phyloP scores from a whole-genome alignment of 2,888 invertebrate species.

The Phyto melanocephala region DNA sequence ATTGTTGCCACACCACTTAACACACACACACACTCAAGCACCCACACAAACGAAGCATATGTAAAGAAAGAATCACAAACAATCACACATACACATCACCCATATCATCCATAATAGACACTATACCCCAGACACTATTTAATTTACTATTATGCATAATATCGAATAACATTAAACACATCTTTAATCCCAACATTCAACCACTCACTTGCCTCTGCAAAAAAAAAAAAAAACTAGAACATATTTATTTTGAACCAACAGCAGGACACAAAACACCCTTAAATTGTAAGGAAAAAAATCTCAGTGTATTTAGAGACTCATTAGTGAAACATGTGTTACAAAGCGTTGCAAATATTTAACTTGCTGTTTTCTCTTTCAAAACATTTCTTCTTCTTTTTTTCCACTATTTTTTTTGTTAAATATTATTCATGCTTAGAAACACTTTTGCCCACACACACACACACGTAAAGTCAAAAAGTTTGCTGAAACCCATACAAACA shows the following conservation, averaged over 20 bases:
- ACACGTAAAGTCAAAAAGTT: constrained; percentile 52
- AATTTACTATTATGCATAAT: constrained; percentile 75
- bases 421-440: constrained; percentile 30
- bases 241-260: constrained; percentile 11
- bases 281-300: constrained; percentile 29
- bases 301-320: constrained; percentile 63
- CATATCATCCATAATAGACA: constrained; percentile 52
- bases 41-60: not conserved
- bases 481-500: constrained; percentile 31
- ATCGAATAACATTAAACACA: constrained; percentile 74
- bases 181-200: constrained; percentile 40
- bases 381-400: not conserved
- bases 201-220: not conserved
- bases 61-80: not conserved
- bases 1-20: constrained; percentile 33
- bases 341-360: constrained; percentile 59
- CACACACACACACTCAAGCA: not conserved
- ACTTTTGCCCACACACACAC: not conserved
- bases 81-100: constrained; percentile 5
- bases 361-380: constrained; percentile 1
- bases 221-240: not conserved
- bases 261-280: constrained; percentile 11
- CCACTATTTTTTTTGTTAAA: constrained; percentile 15
- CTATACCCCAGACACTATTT: constrained; percentile 70
- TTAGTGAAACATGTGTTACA: constrained; percentile 64